Evolutionary conservation across 2,797 vertebrate species (phyloP), one percentile per base, ranked within the genome.

Genomic region (Sus cebifrons): DNA sequence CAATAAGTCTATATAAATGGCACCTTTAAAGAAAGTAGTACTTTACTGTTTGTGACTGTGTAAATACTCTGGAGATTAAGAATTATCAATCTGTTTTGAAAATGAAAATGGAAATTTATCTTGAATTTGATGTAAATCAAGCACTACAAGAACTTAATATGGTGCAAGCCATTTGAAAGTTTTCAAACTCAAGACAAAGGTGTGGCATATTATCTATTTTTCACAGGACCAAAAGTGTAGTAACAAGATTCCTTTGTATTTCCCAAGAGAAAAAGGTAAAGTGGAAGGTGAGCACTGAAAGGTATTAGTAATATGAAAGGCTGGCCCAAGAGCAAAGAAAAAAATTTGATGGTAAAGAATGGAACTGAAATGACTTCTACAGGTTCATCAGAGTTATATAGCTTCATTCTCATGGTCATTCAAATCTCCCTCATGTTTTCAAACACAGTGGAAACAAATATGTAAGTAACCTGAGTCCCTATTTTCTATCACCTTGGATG

Each of bases 101-200:
- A 91, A 1, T 62, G 23, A 77, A 65, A 68, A n/a, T 67, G 4
- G 77, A 88, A 86, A 67, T 62, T 74, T 60, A 86, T 32, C 13
- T 74, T 89, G 20, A 95, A 86, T 64, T 96, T 68, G 1, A 27
- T 81, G 1, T 78, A 83, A 94, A 81, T 82, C 36, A 84, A 86
- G 36, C n/a, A 85, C 12, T 78, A 70, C 1, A 25, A 11, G 9
- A 94, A 40, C 29, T 77, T 71, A 89, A 36, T 89, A 77, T 73
- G 70, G 1, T 20, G 0, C 4, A 65, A 27, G 10, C 14, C 14
- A 70, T 29, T 58, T 58, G n/a, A 83, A 83, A 78, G 54, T 68
- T 88, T 54, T 93, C 70, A 96, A 87, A 96, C 10, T 44, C 1
- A 49, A 81, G 62, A 73, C 10, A 86, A 62, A 92, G 52, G 1